phyloP scores from a whole-genome alignment of 2,113 vertebrate species.

The Sturnus vulgaris region DNA sequence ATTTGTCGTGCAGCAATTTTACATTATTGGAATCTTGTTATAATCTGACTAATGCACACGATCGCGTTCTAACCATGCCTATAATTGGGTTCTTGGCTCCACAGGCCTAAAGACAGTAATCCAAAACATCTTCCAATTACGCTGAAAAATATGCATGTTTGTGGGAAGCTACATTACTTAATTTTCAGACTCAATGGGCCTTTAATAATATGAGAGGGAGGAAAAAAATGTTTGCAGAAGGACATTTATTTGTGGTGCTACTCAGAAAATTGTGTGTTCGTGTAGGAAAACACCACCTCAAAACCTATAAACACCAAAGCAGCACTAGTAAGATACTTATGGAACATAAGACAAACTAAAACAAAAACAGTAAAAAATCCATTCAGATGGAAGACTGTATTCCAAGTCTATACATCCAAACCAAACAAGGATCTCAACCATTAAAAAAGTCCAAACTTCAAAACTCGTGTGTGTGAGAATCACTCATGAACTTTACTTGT shows the following conservation, averaged over 20 bases:
- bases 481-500: background rate
- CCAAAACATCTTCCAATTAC: background rate
- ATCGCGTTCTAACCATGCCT: background rate
- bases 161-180: background rate
- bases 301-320: background rate
- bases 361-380: background rate
- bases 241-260: background rate
- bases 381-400: background rate
- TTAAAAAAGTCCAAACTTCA: background rate
- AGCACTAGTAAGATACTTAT: accelerated
- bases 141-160: background rate
- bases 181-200: background rate
- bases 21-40: constrained; percentile 22
- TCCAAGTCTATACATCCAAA: background rate
- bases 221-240: background rate
- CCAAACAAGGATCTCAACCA: background rate
- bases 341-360: background rate
- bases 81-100: constrained; percentile 21
- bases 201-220: background rate
- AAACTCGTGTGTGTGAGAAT: background rate
- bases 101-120: background rate
- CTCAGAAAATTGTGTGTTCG: background rate
- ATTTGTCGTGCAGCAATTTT: background rate
- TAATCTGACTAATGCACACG: background rate
- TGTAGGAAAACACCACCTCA: background rate